Conservation (phyloP, 37 sponge, comb jelly and placozoan genomes). For the Mnemiopsis leidyi region DNA sequence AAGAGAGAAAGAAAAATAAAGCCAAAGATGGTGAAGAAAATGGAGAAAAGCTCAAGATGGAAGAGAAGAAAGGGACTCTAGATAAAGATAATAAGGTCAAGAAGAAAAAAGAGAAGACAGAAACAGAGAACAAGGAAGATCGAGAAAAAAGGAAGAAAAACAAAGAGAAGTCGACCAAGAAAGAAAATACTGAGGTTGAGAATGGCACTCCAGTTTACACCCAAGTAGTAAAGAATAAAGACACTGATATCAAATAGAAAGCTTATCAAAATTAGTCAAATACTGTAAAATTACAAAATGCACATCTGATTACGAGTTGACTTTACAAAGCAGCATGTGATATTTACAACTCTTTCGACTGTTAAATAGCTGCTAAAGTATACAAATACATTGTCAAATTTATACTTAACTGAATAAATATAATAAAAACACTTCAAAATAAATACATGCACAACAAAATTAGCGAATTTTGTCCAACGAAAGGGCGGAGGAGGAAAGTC, state of each 20-base stretch:
- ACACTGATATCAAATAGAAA: neutral
- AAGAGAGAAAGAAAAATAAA: neutral
- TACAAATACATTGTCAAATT: neutral
- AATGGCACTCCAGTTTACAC: neutral
- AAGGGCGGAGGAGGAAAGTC: constrained; percentile 6
- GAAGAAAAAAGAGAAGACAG: neutral
- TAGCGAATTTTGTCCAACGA: constrained; percentile 47
- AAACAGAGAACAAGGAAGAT: neutral
- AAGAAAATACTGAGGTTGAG: neutral
- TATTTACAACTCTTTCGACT: neutral
- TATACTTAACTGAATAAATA: neutral
- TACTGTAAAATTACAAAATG: neutral
- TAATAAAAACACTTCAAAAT: neutral
- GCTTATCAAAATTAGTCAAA: neutral
- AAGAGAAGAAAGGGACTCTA: neutral
- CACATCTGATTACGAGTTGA: neutral
- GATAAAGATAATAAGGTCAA: no score
- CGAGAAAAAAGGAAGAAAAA: neutral
- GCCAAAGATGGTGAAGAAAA: neutral
- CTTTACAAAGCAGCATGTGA: neutral
- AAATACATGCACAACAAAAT: neutral
- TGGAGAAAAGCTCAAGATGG: neutral
- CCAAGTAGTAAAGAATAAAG: neutral
- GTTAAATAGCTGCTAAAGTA: neutral
- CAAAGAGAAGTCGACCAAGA: neutral